Conservation (phyloP, 2,888 invertebrate genomes). For the Nycteola revayana region DNA sequence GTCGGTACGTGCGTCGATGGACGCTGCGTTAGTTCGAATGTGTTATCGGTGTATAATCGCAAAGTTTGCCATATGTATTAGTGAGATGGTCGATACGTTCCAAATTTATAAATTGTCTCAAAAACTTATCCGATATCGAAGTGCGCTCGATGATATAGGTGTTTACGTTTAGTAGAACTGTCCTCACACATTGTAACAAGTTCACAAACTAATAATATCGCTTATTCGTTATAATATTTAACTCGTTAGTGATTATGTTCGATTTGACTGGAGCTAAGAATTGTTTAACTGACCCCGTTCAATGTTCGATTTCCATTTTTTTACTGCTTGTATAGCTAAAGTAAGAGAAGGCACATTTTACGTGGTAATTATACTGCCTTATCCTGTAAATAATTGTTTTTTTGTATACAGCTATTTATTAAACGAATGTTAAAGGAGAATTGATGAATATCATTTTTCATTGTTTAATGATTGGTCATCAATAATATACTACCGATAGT, state of each 20-base stretch:
- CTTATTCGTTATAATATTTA: conserved; percentile 75
- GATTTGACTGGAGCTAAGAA: conserved; percentile 72
- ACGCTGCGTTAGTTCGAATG: conserved; percentile 37
- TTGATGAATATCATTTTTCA: conserved; percentile 78
- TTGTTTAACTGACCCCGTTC: conserved; percentile 64
- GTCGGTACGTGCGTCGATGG: conserved; percentile 33
- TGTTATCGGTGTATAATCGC: conserved; percentile 50
- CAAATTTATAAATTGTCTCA: conserved; percentile 60
- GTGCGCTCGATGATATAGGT: conserved; percentile 44
- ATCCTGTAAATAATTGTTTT: conserved; percentile 82
- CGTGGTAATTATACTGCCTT: conserved; percentile 80
- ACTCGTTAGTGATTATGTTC: conserved; percentile 73
- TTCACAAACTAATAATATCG: conserved; percentile 79
- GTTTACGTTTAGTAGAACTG: conserved; percentile 44
- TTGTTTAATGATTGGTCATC: conserved; percentile 81
- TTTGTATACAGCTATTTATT: conserved; percentile 83
- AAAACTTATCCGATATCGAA: conserved; percentile 45
- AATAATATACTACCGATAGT: conserved; percentile 79
- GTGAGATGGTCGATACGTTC: conserved; percentile 73
- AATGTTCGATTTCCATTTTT: conserved; percentile 70
- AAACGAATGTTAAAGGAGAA: conserved; percentile 78
- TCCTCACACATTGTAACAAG: conserved; percentile 63
- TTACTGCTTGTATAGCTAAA: conserved; percentile 79
- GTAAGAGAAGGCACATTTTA: conserved; percentile 75
- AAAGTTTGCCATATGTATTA: conserved; percentile 76